Evolutionary conservation across 2,888 invertebrate genomes (phyloP).

Genomic region (Eupithecia dodoneata): DNA sequence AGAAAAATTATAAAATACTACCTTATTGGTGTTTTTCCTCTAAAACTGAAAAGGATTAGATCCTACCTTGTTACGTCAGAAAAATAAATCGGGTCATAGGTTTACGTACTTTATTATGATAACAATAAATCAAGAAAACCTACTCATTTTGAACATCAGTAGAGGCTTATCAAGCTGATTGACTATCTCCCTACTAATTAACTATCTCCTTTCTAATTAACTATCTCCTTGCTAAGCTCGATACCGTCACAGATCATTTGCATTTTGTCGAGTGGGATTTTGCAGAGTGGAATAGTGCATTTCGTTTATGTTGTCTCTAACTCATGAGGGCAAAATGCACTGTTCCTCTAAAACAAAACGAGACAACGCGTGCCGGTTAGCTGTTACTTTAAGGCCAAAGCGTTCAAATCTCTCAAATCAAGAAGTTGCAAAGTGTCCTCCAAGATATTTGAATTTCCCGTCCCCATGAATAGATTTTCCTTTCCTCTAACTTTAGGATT

Average conservation of each 20-base stretch:
- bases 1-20: neutral
- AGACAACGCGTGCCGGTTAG: no score
- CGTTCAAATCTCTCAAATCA: neutral
- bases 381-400: neutral
- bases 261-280: no score
- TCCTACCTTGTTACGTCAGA: no score
- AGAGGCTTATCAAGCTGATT: neutral
- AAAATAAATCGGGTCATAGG: no score
- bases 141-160: neutral
- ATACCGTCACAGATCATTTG: neutral
- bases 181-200: neutral
- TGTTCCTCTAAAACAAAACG: no score
- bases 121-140: neutral
- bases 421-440: constrained; percentile 15
- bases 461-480: constrained; percentile 42
- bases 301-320: no score
- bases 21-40: neutral
- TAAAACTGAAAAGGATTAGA: neutral
- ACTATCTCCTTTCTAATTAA: neutral
- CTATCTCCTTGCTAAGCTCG: neutral
- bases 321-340: no score
- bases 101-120: no score
- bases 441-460: constrained; percentile 24
- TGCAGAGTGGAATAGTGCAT: no score
- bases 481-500: constrained; percentile 2